Evolutionary conservation across 2,113 vertebrate species (phyloP), one percentile per base, ranked within the genome.

Genomic region (Menidia beryllina): DNA sequence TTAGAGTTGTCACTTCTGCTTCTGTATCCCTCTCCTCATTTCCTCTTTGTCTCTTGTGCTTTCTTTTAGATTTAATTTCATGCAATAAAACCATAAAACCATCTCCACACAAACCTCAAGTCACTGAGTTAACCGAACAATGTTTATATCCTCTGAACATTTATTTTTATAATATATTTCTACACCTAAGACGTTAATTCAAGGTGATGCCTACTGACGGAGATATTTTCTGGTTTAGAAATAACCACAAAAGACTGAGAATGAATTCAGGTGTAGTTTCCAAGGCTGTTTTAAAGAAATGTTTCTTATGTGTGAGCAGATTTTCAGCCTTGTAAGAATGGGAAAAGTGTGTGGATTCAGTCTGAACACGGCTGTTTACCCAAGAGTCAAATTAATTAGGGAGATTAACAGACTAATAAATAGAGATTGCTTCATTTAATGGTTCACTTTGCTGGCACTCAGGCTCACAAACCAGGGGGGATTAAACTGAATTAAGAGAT

Each of bases 351-450:
- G 48, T 53, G 41, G 23, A 54, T 34, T 48, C 26, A 4, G 34
- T 23, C 41, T 59, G 13, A 27, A 62, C 70, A 47, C 67, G 59
- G 57, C 45, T 75, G 59, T 83, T 88, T 76, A 81, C 68, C 62
- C 69, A 72, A 59, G 73, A 74, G 62, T 82, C 65, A 62, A 62
- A 83, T 76, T 82, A 82, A 88, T 84, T 84, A 77, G 56, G 50
- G 54, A 72, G 83, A 86, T 89, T 81, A 86, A 81, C 65, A 61
- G 15, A 51, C 60, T 85, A 85, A 84, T 86, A 79, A 70, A 45
- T 45, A 51, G 43, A 71, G 58, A 69, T 78, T 82, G 75, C 61
- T 64, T 77, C 55, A 77, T 56, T 75, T 73, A 83, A 76, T 84
- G 60, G 71, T 24, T 75, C 47, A 14, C 51, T 68, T 60, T 60